These are phyloP conservation scores for Drosophila meridionalis DNA, from an alignment of 2,888 invertebrate genomes.

Conservation along the genomic window DNA sequence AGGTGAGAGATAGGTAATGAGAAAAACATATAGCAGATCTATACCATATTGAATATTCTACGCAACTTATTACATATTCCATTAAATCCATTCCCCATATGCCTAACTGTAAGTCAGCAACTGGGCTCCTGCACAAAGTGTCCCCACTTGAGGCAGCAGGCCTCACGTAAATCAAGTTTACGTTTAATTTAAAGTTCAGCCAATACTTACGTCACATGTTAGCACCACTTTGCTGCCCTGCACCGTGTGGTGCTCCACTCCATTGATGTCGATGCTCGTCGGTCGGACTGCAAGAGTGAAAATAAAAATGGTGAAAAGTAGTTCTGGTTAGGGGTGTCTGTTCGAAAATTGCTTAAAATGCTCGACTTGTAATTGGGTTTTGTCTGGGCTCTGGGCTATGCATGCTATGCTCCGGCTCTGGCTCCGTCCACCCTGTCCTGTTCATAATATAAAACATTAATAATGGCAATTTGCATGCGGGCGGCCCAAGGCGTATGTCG, in stretches of 20 bases:
- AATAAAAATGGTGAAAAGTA: constrained; percentile 21
- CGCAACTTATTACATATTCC: not conserved
- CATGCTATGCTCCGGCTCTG: constrained; percentile 13
- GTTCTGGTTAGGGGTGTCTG: constrained; percentile 24
- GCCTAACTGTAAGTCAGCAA: constrained; percentile 9
- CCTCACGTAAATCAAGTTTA: not conserved
- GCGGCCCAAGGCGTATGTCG: constrained; percentile 20
- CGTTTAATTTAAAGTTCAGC: constrained; percentile 18
- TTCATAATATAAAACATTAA: constrained; percentile 67
- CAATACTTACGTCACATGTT: constrained; percentile 87
- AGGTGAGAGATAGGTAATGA: no score
- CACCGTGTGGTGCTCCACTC: constrained; percentile 91
- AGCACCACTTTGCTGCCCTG: constrained; percentile 92
- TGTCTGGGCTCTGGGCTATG: constrained; percentile 41
- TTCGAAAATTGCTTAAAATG: constrained; percentile 64
- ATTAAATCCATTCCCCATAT: not conserved
- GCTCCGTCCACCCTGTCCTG: not conserved
- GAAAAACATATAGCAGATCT: not conserved
- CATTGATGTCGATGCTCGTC: constrained; percentile 90
- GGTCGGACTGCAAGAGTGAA: constrained; percentile 90
- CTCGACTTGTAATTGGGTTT: constrained; percentile 64
- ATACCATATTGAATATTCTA: not conserved
- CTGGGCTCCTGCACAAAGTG: not conserved
- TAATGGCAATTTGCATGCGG: constrained; percentile 68
- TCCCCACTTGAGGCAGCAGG: not conserved